phyloP scores from a whole-genome alignment of 2,888 invertebrate genomes.

The Molorchus minor region DNA sequence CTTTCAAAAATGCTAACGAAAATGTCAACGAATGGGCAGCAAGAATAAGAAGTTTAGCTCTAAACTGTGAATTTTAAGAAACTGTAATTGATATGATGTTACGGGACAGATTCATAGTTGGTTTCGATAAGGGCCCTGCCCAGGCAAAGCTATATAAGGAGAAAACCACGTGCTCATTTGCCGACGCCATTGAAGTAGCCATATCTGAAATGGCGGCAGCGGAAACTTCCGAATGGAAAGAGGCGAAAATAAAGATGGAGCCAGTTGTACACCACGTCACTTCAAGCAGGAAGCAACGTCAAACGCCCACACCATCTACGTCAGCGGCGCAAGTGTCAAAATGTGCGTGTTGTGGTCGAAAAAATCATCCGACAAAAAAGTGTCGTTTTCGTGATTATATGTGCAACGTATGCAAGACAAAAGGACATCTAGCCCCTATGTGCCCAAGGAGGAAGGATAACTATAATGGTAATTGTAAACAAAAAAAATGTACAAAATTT shows the following conservation, averaged over 20 bases:
- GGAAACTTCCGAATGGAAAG: slow-evolving; percentile 3
- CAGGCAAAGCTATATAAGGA: slow-evolving; percentile 20
- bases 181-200: slow-evolving; percentile 14
- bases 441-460: slow-evolving; percentile 22
- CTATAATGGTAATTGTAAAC: slow-evolving; percentile 2
- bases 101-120: slow-evolving; percentile 17
- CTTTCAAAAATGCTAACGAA: slow-evolving; percentile 13
- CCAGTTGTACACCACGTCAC: slow-evolving; percentile 12
- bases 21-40: slow-evolving; percentile 16
- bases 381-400: slow-evolving; percentile 19
- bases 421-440: slow-evolving; percentile 25
- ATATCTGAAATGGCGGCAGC: slow-evolving; percentile 16
- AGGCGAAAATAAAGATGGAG: background rate
- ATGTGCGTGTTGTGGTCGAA: slow-evolving; percentile 25
- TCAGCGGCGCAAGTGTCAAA: background rate
- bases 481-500: slow-evolving; percentile 26
- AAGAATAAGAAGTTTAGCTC: slow-evolving; percentile 9
- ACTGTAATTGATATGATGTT: slow-evolving; percentile 23
- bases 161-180: slow-evolving; percentile 17
- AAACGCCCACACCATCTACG: slow-evolving; percentile 9
- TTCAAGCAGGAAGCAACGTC: slow-evolving; percentile 11
- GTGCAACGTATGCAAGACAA: slow-evolving; percentile 23
- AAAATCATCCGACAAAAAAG: slow-evolving; percentile 19
- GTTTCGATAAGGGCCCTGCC: slow-evolving; percentile 16
- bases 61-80: slow-evolving; percentile 15